Conservation (phyloP, 2,797 vertebrate species). For the Glyptemys insculpta region DNA sequence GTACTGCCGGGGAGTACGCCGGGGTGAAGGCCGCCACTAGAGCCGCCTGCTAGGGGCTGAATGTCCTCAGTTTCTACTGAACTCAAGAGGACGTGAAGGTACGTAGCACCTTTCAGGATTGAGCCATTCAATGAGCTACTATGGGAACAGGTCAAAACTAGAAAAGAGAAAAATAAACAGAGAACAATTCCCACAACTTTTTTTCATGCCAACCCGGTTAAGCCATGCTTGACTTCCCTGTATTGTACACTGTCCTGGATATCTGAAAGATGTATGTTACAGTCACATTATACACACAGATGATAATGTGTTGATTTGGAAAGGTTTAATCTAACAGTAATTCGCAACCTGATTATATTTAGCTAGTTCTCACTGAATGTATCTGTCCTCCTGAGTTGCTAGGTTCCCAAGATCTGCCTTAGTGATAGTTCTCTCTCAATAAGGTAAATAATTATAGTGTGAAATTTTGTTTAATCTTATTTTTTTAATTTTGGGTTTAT, state of each 20-base stretch:
- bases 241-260: fast-evolving
- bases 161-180: not conserved
- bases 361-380: not conserved
- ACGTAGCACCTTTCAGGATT: fast-evolving
- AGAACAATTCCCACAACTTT: not conserved
- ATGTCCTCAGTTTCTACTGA: not conserved
- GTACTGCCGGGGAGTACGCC: too few relatives aligned
- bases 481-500: fast-evolving
- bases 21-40: not conserved
- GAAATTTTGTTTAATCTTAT: not conserved
- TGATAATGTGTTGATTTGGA: not conserved
- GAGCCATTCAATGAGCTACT: not conserved
- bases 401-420: not conserved
- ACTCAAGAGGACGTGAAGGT: not conserved
- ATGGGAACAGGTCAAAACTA: not conserved
- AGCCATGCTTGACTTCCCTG: not conserved
- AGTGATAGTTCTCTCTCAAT: not conserved
- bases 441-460: not conserved
- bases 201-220: not conserved
- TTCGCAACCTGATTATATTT: not conserved
- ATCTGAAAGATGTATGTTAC: not conserved
- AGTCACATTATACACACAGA: fast-evolving
- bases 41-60: not conserved
- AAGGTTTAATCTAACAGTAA: not conserved
- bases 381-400: not conserved